Evolutionary conservation across 2,888 invertebrate species (phyloP).

Genomic region (Sipunculus nudus): DNA sequence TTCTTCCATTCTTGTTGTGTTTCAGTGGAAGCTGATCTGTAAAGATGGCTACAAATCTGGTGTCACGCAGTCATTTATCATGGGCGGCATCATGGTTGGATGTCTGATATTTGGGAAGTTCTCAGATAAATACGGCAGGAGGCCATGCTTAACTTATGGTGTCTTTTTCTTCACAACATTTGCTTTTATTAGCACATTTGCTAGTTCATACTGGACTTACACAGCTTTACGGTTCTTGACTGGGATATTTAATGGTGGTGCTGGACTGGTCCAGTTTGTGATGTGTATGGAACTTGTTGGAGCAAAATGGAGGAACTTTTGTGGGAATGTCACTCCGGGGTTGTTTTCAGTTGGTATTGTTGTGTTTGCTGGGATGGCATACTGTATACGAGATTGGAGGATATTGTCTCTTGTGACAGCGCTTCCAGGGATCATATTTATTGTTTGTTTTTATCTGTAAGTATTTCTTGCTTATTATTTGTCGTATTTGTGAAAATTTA

Average conservation of each 20-base stretch:
- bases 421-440: conserved; percentile 39
- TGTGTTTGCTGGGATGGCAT: conserved; percentile 42
- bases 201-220: neutral
- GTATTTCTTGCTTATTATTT: too few relatives aligned
- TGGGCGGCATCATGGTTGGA: neutral
- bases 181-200: conserved; percentile 5
- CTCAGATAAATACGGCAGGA: neutral
- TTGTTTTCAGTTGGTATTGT: conserved; percentile 42
- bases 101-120: neutral
- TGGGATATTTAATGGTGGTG: conserved; percentile 17
- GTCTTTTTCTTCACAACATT: neutral
- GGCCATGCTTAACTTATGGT: too few relatives aligned
- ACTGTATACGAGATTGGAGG: conserved; percentile 46
- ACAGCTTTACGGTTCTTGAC: conserved; percentile 5
- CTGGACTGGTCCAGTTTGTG: conserved; percentile 24
- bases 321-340: conserved; percentile 28
- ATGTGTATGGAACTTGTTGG: conserved; percentile 36
- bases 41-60: neutral
- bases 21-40: neutral
- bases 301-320: conserved; percentile 28
- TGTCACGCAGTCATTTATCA: neutral
- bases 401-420: conserved; percentile 41
- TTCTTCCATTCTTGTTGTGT: too few relatives aligned
- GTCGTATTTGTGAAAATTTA: too few relatives aligned
- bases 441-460: conserved; percentile 72